Evolutionary conservation across 1,140 invertebrate genomes (phyloP).

Genomic region (Brachystomella parvula): DNA sequence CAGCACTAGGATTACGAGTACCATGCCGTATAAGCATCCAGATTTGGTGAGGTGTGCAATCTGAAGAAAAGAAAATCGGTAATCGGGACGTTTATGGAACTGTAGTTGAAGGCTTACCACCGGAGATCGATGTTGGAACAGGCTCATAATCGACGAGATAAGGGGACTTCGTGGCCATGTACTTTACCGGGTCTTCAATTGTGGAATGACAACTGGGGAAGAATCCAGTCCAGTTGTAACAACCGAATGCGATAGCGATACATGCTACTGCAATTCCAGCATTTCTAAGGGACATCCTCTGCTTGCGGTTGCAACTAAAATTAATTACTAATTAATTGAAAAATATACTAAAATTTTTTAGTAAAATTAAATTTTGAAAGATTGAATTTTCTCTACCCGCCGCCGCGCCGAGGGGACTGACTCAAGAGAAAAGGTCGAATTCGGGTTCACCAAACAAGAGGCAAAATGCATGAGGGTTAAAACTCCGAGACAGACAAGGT

Average conservation of each 20-base stretch:
- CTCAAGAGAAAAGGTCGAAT: too few relatives aligned
- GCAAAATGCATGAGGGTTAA: too few relatives aligned
- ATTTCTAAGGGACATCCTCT: too few relatives aligned
- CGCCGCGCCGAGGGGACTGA: too few relatives aligned
- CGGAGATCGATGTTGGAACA: not conserved
- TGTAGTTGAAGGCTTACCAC: not conserved
- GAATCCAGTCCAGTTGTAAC: not conserved
- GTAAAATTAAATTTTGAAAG: too few relatives aligned
- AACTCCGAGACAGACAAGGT: too few relatives aligned
- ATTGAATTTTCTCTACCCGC: too few relatives aligned
- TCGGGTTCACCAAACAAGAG: too few relatives aligned
- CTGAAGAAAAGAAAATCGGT: slow-evolving; percentile 41
- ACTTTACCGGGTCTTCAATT: not conserved
- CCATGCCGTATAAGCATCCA: slow-evolving; percentile 61
- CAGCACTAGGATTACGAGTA: slow-evolving; percentile 54
- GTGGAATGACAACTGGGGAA: not conserved
- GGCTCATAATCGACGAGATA: not conserved
- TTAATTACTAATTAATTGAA: too few relatives aligned
- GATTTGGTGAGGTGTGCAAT: slow-evolving; percentile 52
- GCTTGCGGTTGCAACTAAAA: too few relatives aligned
- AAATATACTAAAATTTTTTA: too few relatives aligned
- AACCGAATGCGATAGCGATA: not conserved
- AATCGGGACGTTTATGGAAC: not conserved
- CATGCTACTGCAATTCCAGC: too few relatives aligned
- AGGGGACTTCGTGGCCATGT: not conserved